These are phyloP conservation scores for Polyodon spathula DNA, from an alignment of 2,113 vertebrate species.

Conservation along the genomic window DNA sequence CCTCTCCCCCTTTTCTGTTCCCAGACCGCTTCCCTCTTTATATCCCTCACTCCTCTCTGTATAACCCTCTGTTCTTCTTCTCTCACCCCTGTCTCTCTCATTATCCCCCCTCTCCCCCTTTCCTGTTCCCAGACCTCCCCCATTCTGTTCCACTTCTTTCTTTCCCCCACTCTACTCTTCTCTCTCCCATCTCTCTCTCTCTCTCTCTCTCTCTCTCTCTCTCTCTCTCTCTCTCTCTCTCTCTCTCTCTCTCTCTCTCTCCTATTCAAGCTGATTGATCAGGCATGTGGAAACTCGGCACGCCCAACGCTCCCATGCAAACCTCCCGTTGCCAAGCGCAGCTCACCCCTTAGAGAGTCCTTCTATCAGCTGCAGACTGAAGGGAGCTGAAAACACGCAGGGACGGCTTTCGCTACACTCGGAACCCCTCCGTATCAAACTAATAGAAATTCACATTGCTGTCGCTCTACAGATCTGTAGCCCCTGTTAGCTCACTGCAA, in stretches of 20 bases:
- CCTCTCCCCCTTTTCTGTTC: neutral
- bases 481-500: too few relatives aligned
- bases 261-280: slow-evolving; percentile 59
- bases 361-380: neutral
- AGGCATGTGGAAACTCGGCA: slow-evolving; percentile 65
- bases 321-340: slow-evolving; percentile 44
- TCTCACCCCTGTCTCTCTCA: neutral
- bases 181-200: too few relatives aligned
- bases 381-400: neutral
- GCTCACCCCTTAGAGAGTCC: slow-evolving; percentile 27
- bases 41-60: slow-evolving; percentile 1
- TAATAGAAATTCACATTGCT: too few relatives aligned
- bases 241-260: too few relatives aligned
- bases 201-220: too few relatives aligned
- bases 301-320: slow-evolving; percentile 52
- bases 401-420: too few relatives aligned
- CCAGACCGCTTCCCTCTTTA: neutral
- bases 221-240: too few relatives aligned
- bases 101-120: neutral
- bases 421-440: too few relatives aligned
- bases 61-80: neutral
- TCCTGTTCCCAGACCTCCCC: too few relatives aligned
- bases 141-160: too few relatives aligned
- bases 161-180: slow-evolving; percentile 15
- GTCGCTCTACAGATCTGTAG: too few relatives aligned